Evolutionary conservation across 1,140 invertebrate species (phyloP), one percentile per base, ranked within the genome.

Genomic region (Ceratosolen solmsi): DNA sequence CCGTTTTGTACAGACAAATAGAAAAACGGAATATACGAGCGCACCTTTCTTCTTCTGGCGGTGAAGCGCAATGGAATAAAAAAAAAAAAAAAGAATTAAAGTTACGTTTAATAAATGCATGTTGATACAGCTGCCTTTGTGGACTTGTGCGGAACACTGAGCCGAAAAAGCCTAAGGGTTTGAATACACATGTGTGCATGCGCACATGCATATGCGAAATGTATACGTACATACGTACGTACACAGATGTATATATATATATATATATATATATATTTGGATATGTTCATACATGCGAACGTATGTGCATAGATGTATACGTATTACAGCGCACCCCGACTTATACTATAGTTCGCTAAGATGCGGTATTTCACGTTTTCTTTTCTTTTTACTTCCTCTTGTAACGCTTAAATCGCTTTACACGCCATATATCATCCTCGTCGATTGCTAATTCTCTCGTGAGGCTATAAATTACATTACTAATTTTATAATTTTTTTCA

Each of bases 51-150:
- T 68, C 76, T 38, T 51, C 15, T 27, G 65, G 41, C 41, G 60
- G 63, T 33, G 74, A 46, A 30, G 30, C 51, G 51, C 72, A 60
- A 63, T 63, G 41, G 17, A 63, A 30, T 46, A 56, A 58, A 74
- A 56, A 74, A 84, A 84, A 84, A 84, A 82, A 76, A 84, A 86
- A 84, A 85, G 85, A 83, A 84, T 86, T 86, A 75, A 84, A 86
- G 84, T 86, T 74, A 80, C 73, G 84, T 86, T 87, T 86, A 87
- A 88, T 85, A 86, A 87, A 88, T 87, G 87, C 85, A 82, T 87
- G 88, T 90, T 89, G 87, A 86, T 88, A 88, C 88, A 90, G 89
- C 89, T 89, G 89, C 84, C 85, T 88, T 87, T 86, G 84, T 87
- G 83, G 82, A 70, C 78, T 75, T 80, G 85, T 79, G 82, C 84